A percentile compares a stretch with the other conserved stretches of the same genome.
Evolutionary conservation across 2,888 invertebrate species (phyloP).

Genomic region (Nesidiocoris tenuis): DNA sequence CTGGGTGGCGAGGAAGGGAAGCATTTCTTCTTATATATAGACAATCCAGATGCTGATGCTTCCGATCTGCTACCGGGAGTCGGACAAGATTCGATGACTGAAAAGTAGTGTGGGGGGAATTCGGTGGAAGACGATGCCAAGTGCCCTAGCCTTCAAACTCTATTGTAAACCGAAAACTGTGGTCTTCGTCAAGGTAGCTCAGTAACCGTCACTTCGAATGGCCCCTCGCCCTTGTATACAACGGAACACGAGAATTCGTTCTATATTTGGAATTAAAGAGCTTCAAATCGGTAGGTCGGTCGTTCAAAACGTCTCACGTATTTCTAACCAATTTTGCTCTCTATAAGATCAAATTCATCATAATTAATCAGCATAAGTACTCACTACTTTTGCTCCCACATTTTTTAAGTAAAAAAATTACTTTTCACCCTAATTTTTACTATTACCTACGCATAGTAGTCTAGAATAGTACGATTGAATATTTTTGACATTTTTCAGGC

Average conservation of each 20-base stretch:
- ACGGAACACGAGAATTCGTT: conserved; percentile 39
- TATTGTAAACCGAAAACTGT: conserved; percentile 44
- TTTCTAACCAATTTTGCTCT: too few species aligned
- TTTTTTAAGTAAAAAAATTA: too few species aligned
- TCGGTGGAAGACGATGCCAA: neutral
- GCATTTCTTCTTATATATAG: conserved; percentile 39
- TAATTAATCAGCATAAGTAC: too few species aligned
- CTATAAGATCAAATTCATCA: too few species aligned
- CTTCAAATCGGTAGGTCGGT: conserved; percentile 20
- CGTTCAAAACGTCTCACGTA: conserved; percentile 34
- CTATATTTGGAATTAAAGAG: conserved; percentile 38
- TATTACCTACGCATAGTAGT: too few species aligned
- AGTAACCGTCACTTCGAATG: conserved; percentile 44
- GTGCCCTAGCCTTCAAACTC: conserved; percentile 20
- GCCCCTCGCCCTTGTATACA: conserved; percentile 33
- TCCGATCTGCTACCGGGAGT: neutral
- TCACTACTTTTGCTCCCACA: too few species aligned
- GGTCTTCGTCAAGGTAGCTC: conserved; percentile 43
- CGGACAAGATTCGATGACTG: neutral
- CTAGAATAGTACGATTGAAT: too few species aligned
- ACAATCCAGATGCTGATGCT: conserved; percentile 39
- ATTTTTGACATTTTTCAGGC: too few species aligned
- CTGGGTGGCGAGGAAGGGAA: neutral
- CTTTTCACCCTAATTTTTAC: too few species aligned
- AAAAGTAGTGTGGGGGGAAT: neutral